Conservation (phyloP, 2,113 vertebrate genomes). For the Thunnus thynnus region DNA sequence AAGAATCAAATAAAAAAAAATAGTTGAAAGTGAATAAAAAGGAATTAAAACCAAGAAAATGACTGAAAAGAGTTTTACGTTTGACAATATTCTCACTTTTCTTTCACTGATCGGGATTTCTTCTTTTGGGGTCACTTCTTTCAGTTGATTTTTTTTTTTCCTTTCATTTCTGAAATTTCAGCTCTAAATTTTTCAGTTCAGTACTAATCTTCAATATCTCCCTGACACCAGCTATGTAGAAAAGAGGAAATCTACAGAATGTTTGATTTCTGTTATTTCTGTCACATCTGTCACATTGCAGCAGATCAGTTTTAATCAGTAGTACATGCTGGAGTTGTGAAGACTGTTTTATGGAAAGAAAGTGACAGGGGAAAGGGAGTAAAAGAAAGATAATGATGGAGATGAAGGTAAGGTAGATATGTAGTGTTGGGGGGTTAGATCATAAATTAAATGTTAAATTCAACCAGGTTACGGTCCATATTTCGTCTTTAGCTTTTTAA, state of each 20-base stretch:
- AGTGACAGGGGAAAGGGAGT: neutral
- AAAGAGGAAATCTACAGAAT: conserved; percentile 16
- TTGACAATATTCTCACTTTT: too few relatives aligned
- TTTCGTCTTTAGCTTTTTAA: too few relatives aligned
- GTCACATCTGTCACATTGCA: conserved; percentile 23
- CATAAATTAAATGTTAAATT: conserved; percentile 6
- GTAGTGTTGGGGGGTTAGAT: neutral
- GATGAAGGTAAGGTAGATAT: conserved; percentile 18
- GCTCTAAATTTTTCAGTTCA: too few relatives aligned
- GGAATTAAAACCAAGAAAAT: too few relatives aligned
- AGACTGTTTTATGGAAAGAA: conserved; percentile 17
- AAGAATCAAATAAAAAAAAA: too few relatives aligned
- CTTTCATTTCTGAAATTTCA: too few relatives aligned
- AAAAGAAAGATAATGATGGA: neutral
- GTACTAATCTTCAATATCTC: too few relatives aligned
- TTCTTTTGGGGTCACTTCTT: too few relatives aligned
- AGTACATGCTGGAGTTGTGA: conserved; percentile 15
- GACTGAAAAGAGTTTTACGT: too few relatives aligned
- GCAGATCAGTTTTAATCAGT: conserved; percentile 38
- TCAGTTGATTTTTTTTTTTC: too few relatives aligned
- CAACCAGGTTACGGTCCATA: neutral
- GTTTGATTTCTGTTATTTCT: conserved; percentile 21
- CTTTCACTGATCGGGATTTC: too few relatives aligned
- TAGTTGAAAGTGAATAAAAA: too few relatives aligned
- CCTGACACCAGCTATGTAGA: conserved; percentile 9